These are phyloP conservation scores for Leptinotarsa undecemlineata DNA, from an alignment of 1,140 invertebrate genomes.

Conservation along the genomic window DNA sequence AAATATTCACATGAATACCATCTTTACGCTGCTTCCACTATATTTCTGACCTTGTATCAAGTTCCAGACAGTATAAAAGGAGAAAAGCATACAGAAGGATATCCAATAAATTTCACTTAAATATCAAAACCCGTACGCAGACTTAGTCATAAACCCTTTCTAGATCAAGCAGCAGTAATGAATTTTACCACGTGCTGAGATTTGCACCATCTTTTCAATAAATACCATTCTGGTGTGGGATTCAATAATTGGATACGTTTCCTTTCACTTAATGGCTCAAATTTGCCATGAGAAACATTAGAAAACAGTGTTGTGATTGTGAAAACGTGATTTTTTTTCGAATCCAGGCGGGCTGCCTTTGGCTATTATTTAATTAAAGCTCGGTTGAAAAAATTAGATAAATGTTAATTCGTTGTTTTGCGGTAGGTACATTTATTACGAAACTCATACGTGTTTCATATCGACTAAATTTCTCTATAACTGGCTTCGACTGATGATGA, in stretches of 20 bases:
- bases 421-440: no score
- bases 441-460: no score
- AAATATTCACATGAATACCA: no score
- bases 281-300: conserved; percentile 1
- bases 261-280: not conserved
- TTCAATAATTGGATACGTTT: conserved; percentile 7
- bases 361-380: not conserved
- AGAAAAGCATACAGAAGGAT: not conserved
- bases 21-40: not conserved
- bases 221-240: conserved; percentile 18
- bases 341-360: not conserved
- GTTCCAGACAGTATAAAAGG: not conserved
- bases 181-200: conserved; percentile 30
- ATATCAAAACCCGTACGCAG: conserved; percentile 13
- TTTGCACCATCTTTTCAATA: conserved; percentile 22
- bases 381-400: no score
- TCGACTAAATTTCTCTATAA: no score
- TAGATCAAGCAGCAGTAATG: conserved; percentile 9
- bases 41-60: not conserved
- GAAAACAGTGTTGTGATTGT: not conserved
- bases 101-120: conserved; percentile 16
- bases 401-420: no score
- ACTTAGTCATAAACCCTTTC: conserved; percentile 22
- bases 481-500: no score
- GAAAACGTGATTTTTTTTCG: not conserved